These are phyloP conservation scores for Drosophila bocki DNA, from an alignment of 1,140 invertebrate species.

Conservation along the genomic window DNA sequence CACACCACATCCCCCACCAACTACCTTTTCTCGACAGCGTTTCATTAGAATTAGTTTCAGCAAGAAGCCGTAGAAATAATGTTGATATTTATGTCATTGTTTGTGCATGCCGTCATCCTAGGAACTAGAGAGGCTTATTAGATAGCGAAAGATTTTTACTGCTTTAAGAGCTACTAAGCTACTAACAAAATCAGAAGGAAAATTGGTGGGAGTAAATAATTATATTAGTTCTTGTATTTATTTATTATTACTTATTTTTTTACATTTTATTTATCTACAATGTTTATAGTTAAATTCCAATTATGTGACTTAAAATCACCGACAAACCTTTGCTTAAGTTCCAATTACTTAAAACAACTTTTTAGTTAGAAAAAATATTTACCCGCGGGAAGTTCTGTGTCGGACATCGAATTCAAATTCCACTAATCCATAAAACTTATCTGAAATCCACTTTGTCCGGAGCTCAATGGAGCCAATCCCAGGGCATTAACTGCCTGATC, in stretches of 20 bases:
- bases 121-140: not conserved
- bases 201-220: not conserved
- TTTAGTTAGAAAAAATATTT: too few relatives aligned
- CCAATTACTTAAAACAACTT: too few relatives aligned
- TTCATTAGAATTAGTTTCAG: conserved; percentile 7
- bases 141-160: not conserved
- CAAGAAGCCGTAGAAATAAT: conserved; percentile 31
- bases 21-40: not conserved
- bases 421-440: conserved; percentile 16
- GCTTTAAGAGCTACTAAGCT: not conserved
- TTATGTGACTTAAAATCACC: too few relatives aligned
- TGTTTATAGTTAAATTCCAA: too few relatives aligned
- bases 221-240: not conserved
- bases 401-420: not conserved
- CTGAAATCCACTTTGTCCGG: conserved; percentile 22
- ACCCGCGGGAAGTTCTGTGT: too few relatives aligned
- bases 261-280: too few relatives aligned
- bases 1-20: conserved; percentile 3
- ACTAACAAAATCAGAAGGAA: not conserved
- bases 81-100: conserved; percentile 8
- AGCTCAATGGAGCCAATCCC: conserved; percentile 28
- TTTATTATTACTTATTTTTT: too few relatives aligned
- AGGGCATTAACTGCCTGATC: conserved; percentile 28
- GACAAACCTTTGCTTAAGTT: too few relatives aligned
- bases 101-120: not conserved